Conservation (phyloP, 2,888 invertebrate species). For the Plutella xylostella region DNA sequence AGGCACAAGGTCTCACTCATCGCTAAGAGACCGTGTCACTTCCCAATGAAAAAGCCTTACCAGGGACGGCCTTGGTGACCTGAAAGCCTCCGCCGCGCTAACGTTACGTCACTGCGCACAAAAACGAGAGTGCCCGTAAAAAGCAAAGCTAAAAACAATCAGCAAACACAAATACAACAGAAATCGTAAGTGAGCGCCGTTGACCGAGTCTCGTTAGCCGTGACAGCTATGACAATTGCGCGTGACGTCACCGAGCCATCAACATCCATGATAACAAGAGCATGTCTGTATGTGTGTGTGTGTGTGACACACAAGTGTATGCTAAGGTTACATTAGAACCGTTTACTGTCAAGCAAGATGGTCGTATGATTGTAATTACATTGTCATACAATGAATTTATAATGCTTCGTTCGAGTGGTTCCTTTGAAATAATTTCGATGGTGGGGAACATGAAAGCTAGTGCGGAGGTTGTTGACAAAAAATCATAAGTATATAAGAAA, state of each 20-base stretch:
- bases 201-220: conserved; percentile 54
- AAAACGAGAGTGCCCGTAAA: conserved; percentile 1
- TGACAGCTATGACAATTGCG: conserved; percentile 61
- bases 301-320: too few species aligned
- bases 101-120: conserved; percentile 18
- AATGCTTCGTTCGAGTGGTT: neutral
- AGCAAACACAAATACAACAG: conserved; percentile 7
- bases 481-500: too few species aligned
- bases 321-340: too few species aligned
- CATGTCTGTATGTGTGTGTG: too few species aligned
- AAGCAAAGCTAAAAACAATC: neutral
- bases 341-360: neutral
- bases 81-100: conserved; percentile 9
- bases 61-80: conserved; percentile 49
- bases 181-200: too few species aligned
- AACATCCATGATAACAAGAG: conserved; percentile 6
- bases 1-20: too few species aligned
- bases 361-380: conserved; percentile 26
- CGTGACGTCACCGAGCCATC: conserved; percentile 50
- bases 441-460: too few species aligned
- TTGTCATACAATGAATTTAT: neutral
- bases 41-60: conserved; percentile 55
- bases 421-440: neutral
- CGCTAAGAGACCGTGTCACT: conserved; percentile 43
- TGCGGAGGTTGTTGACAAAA: too few species aligned